Evolutionary conservation across 1,140 invertebrate species (phyloP).

Genomic region (Thalassaphorura encarpata): DNA sequence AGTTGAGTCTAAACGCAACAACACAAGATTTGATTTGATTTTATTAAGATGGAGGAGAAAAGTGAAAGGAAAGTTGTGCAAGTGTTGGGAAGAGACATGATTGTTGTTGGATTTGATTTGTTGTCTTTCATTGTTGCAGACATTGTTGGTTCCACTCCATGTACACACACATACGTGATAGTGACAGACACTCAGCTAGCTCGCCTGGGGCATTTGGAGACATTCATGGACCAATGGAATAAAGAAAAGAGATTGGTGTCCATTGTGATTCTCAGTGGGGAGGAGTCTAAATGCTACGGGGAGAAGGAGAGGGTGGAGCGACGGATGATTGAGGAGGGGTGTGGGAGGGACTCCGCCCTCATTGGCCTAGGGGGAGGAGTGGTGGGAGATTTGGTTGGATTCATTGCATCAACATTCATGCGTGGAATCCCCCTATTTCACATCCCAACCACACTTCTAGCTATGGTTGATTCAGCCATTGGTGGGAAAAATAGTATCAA

Average conservation of each 20-base stretch:
- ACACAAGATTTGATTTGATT: too few species aligned
- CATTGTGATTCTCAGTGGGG: neutral
- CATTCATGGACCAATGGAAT: too few species aligned
- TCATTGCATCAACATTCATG: conserved; percentile 5
- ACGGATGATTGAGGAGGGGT: neutral
- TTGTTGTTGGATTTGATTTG: too few species aligned
- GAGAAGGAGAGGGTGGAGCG: neutral
- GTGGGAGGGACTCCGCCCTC: neutral
- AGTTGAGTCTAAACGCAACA: too few species aligned
- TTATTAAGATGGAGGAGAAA: too few species aligned
- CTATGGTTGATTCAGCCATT: conserved; percentile 2
- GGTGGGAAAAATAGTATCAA: conserved; percentile 3
- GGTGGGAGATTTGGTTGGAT: conserved; percentile 6
- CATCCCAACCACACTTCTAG: conserved; percentile 2
- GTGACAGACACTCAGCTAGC: too few species aligned
- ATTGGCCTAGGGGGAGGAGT: conserved; percentile 1
- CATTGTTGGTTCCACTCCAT: too few species aligned
- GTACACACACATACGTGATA: too few species aligned
- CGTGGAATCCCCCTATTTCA: conserved; percentile 1
- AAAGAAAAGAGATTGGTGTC: neutral
- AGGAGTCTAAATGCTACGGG: neutral
- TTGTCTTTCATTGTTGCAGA: too few species aligned
- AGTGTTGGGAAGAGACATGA: too few species aligned
- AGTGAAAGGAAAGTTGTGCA: too few species aligned
- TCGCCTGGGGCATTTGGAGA: too few species aligned